These are phyloP conservation scores for Anthrax anthrax DNA, from an alignment of 2,888 invertebrate genomes.

Conservation along the genomic window DNA sequence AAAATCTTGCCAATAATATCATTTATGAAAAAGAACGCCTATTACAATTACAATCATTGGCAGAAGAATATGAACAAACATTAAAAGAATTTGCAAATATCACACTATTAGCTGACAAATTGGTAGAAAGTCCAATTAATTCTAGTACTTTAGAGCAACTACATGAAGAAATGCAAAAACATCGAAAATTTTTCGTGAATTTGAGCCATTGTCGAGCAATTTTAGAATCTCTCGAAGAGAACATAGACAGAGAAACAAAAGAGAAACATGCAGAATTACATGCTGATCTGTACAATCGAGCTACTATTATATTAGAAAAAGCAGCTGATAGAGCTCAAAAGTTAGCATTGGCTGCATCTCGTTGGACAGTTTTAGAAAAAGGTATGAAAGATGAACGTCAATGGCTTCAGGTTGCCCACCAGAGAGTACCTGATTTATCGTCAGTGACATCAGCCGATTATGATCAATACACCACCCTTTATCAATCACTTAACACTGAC, in stretches of 20 bases:
- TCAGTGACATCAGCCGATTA: conserved; percentile 71
- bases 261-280: conserved; percentile 58
- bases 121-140: conserved; percentile 62
- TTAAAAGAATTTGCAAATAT: conserved; percentile 76
- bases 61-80: conserved; percentile 79
- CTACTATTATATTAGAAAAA: conserved; percentile 60
- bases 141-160: conserved; percentile 62
- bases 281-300: conserved; percentile 59
- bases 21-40: conserved; percentile 59
- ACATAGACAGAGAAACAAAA: conserved; percentile 66
- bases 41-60: conserved; percentile 56
- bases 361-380: conserved; percentile 68
- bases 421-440: conserved; percentile 66
- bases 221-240: conserved; percentile 70
- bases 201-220: conserved; percentile 76
- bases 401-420: conserved; percentile 72
- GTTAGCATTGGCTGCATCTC: conserved; percentile 70
- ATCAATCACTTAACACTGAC: conserved; percentile 65
- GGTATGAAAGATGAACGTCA: conserved; percentile 69
- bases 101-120: conserved; percentile 66
- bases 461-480: conserved; percentile 69
- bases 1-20: conserved; percentile 54
- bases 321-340: conserved; percentile 69
- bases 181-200: conserved; percentile 77
- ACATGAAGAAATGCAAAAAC: conserved; percentile 82